Evolutionary conservation across 2,797 vertebrate genomes (phyloP), one percentile per base, ranked within the genome.

Genomic region (Melanotaenia pygmaea): DNA sequence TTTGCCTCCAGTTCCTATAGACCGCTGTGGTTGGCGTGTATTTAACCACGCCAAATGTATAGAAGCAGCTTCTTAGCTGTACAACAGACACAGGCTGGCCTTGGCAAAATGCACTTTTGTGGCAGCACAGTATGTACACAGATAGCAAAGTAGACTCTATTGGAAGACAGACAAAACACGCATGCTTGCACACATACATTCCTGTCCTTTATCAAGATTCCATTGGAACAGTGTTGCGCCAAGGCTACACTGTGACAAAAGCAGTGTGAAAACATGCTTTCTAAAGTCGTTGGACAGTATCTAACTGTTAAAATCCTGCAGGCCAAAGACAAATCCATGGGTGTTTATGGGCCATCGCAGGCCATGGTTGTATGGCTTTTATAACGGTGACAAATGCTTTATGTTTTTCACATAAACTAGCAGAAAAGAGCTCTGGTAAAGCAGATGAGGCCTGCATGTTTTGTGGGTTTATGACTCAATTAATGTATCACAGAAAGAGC

Each of bases 331-430:
- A 90, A 87, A 88, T 84, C 82, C 76, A 74, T 64, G 58, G 81
- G 86, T 70, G 83, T 92, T 90, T 93, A 88, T 80, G 68, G 77
- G 60, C 79, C 77, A 84, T 86, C 54, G 11, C 83, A 76, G 89
- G 90, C 93, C 90, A 93, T 40, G 32, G 84, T 80, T 72, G 78
- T 75, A 84, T 74, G 13, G 88, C 90, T 90, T 88, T 86, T 93
- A 92, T 76, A 93, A 90, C 76, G 76, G 84, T 89, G 90, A 81
- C 37, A 91, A 94, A 93, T 81, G 67, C 74, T 30, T 78, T 75
- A 88, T 76, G 82, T 84, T 80, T 82, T 81, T 88, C 84, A 80
- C 70, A 89, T 87, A 93, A 94, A 92, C 60, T 83, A 86, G 68
- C 57, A 79, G 81, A 87, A 74, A 86, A 76, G 85, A 91, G 76